Percentiles rank a stretch among this genome's conserved stretches.
These are phyloP conservation scores for Automeris io DNA, from an alignment of 2,888 invertebrate species.

Conservation along the genomic window DNA sequence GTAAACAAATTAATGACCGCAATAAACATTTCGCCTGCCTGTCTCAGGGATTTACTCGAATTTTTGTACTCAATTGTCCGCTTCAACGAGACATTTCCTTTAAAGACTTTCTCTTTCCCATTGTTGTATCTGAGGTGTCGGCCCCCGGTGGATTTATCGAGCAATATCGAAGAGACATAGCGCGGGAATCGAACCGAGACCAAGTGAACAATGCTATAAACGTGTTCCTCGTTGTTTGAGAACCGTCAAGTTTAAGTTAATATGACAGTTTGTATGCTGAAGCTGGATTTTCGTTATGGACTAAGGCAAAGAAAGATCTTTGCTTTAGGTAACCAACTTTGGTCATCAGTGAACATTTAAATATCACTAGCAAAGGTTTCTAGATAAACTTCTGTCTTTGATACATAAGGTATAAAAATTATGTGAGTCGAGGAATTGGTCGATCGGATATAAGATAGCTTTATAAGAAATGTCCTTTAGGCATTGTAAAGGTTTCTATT, in stretches of 20 bases:
- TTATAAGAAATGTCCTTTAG: too few relatives aligned
- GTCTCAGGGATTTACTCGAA: constrained; percentile 27
- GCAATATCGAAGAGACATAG: constrained; percentile 49
- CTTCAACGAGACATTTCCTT: constrained; percentile 47
- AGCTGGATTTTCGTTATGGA: too few relatives aligned
- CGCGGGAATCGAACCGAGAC: constrained; percentile 54
- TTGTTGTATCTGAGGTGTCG: constrained; percentile 64
- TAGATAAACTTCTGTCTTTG: too few relatives aligned
- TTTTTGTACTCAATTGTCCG: constrained; percentile 39
- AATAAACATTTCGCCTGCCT: constrained; percentile 5
- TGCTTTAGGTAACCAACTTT: too few relatives aligned
- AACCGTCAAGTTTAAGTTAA: constrained; percentile 17
- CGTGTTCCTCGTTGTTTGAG: constrained; percentile 24
- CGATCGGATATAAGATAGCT: too few relatives aligned
- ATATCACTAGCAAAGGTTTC: too few relatives aligned
- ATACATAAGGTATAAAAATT: too few relatives aligned
- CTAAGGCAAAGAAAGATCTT: too few relatives aligned
- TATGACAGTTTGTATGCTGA: constrained; percentile 11
- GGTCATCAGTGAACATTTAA: too few relatives aligned
- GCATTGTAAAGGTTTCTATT: too few relatives aligned
- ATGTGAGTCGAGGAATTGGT: too few relatives aligned
- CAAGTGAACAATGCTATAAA: constrained; percentile 37
- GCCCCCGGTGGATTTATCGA: constrained; percentile 55
- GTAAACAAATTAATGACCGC: constrained; percentile 1
- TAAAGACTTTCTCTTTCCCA: constrained; percentile 63